Conservation (phyloP, 2,113 vertebrate species). For the Macaca mulatta region DNA sequence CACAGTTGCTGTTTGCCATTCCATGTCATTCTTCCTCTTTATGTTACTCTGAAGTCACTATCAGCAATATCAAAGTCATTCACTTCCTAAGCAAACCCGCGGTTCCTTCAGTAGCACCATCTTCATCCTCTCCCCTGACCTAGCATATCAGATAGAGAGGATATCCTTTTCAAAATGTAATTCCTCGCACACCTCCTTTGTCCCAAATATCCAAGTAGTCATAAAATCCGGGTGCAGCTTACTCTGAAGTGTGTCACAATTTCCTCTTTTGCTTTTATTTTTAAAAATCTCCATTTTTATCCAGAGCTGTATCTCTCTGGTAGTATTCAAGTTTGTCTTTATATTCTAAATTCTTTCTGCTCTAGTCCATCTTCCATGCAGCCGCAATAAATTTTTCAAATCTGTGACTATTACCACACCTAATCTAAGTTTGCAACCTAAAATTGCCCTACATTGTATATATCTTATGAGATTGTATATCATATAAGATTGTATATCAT, state of each 20-base stretch:
- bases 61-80: background rate
- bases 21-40: background rate
- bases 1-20: background rate
- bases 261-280: background rate
- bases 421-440: background rate
- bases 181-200: background rate
- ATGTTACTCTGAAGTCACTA: background rate
- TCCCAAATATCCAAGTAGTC: background rate
- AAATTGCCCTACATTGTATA: no score
- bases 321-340: background rate
- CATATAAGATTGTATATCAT: no score
- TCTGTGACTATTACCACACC: no score
- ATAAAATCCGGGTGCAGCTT: background rate
- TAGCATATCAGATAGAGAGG: background rate
- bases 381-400: background rate
- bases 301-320: background rate
- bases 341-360: background rate
- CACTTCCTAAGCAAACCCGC: background rate
- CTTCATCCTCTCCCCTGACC: background rate
- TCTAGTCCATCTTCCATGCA: background rate
- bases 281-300: background rate
- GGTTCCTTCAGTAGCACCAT: background rate
- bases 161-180: background rate
- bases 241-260: background rate
- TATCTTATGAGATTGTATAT: no score